phyloP scores from a whole-genome alignment of 2,888 invertebrate genomes.

The Amblyteles armatorius region DNA sequence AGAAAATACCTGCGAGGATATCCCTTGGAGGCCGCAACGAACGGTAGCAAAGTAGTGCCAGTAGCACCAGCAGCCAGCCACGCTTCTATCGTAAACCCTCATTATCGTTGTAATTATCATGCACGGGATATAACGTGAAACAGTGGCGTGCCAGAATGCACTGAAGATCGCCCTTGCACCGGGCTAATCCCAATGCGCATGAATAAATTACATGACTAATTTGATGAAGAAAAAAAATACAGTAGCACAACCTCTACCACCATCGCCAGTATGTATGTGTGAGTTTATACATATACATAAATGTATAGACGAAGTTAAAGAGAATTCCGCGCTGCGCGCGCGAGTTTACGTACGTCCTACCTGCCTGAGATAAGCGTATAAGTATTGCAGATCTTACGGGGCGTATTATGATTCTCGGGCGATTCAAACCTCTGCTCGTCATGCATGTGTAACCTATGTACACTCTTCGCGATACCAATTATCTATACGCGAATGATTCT shows the following conservation, averaged over 20 bases:
- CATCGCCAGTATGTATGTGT: conserved; percentile 32
- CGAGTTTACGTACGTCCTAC: conserved; percentile 50
- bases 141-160: conserved; percentile 83
- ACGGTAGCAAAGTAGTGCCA: conserved; percentile 45
- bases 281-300: conserved; percentile 19
- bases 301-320: conserved; percentile 50
- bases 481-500: conserved; percentile 47
- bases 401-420: conserved; percentile 62
- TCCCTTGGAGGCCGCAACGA: conserved; percentile 59
- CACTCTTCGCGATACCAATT: conserved; percentile 40
- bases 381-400: conserved; percentile 63
- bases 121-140: conserved; percentile 81
- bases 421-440: conserved; percentile 47
- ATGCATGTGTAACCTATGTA: conserved; percentile 38
- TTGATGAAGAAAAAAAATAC: conserved; percentile 75
- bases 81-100: conserved; percentile 81
- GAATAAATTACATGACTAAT: conserved; percentile 82
- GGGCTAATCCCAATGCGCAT: conserved; percentile 79
- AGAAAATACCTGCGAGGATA: conserved; percentile 62
- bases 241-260: conserved; percentile 57
- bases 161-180: conserved; percentile 81
- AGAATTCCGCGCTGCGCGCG: conserved; percentile 48
- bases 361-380: conserved; percentile 63
- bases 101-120: conserved; percentile 83
- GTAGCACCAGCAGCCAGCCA: conserved; percentile 61